A percentile compares a stretch with the other conserved stretches of the same genome.
phyloP scores from a whole-genome alignment of 2,113 vertebrate species.

The Phalacrocorax aristotelis region DNA sequence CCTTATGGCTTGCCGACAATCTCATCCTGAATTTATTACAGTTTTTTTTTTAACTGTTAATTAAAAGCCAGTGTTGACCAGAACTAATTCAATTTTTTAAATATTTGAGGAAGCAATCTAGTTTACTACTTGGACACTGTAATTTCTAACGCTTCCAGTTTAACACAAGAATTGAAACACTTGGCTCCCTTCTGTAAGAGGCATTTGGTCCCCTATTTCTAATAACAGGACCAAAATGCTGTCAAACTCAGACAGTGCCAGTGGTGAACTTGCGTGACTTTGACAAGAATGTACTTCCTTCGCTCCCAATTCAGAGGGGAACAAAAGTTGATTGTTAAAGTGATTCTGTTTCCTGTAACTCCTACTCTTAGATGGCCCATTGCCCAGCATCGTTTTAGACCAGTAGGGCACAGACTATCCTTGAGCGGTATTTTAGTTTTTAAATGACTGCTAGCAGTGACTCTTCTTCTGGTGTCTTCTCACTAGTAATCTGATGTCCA shows the following conservation, averaged over 20 bases:
- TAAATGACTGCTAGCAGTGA: background rate
- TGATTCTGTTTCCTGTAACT: constrained; percentile 3
- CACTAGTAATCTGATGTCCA: background rate
- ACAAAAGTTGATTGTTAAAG: constrained; percentile 20
- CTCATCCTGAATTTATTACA: background rate
- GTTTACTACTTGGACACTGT: background rate
- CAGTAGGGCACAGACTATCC: background rate
- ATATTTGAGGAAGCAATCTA: background rate
- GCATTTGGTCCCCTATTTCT: background rate
- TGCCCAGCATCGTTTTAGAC: background rate
- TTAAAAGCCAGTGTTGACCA: background rate
- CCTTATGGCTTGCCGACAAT: background rate
- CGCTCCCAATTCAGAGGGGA: background rate
- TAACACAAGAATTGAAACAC: background rate
- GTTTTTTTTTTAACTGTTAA: background rate
- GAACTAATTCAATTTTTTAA: background rate
- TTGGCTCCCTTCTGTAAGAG: background rate
- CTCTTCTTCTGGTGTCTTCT: background rate
- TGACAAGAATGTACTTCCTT: constrained; percentile 36
- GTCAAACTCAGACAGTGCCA: background rate
- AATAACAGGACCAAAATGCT: background rate
- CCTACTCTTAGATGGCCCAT: background rate
- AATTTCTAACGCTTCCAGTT: background rate
- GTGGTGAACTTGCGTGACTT: background rate
- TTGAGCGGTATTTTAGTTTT: background rate